Evolutionary conservation across 2,113 vertebrate genomes (phyloP), one percentile per base, ranked within the genome.

Genomic region (Eurystomus gularis): DNA sequence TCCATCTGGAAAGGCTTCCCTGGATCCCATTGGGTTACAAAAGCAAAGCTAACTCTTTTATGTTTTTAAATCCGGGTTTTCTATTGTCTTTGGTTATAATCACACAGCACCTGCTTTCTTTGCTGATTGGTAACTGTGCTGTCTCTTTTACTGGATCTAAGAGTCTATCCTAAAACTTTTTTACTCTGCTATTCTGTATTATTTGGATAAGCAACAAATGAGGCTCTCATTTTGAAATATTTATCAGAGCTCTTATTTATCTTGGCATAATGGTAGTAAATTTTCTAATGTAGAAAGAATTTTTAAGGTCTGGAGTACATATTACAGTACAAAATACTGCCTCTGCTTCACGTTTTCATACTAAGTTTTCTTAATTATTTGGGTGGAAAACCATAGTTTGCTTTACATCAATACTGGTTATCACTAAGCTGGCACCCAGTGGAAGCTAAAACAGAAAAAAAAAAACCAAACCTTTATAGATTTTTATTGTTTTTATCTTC

Each of bases 1-100:
- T 97, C 94, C 94, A 92, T 94, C 94, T 93, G 91, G 89, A 94
- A 96, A 87, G 64, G 83, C 83, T 94, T 92, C 60, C 25, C 6
- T 76, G 60, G 73, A 78, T 89, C 75, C 62, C 71, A 76, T 78
- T 54, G 68, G 58, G n/a, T 94, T 75, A 80, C 65, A 82, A 92
- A 97, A 92, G 37, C 52, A 93, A 94, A 90, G 72, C 82, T 82
- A 92, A 79, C 44, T 82, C 77, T 89, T 94, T 81, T 17, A 39
- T 62, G 33, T 25, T n/a, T 90, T 70, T 73, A 90, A 91, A 91
- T 66, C 33, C 51, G 66, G 75, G n/a, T 91, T 81, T 91, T 85
- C 54, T 51, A 1, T 65, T 91, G 42, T 81, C n/a, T 92, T 93
- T 86, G 25, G 10, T 82, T 64, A 62, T 57, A 82, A 84, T 70